Conservation (phyloP, 2,888 invertebrate genomes). For the Catotricha subobsoleta region DNA sequence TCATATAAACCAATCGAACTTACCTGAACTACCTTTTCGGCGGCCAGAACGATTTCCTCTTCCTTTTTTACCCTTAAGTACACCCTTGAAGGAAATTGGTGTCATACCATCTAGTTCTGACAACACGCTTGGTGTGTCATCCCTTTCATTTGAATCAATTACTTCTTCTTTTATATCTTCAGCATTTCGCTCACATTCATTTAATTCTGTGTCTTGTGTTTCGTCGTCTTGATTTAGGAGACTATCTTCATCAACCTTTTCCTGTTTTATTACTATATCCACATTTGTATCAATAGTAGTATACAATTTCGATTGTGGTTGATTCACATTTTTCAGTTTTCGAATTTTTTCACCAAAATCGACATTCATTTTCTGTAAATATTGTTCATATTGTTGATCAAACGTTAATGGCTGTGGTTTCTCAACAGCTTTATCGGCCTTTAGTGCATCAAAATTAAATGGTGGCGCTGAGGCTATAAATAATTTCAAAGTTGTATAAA, state of each 20-base stretch:
- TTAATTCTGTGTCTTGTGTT: constrained; percentile 13
- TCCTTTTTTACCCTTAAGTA: constrained; percentile 16
- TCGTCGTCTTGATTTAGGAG: constrained; percentile 17
- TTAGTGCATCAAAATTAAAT: constrained; percentile 11
- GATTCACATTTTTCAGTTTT: constrained; percentile 7
- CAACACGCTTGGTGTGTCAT: constrained; percentile 17
- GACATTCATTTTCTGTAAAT: constrained; percentile 21
- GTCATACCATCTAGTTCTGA: constrained; percentile 11
- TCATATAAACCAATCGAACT: neutral
- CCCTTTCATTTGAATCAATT: constrained; percentile 20
- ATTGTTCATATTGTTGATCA: constrained; percentile 24
- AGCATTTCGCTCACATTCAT: constrained; percentile 30
- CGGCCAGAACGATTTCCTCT: constrained; percentile 15
- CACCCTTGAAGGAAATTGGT: constrained; percentile 18
- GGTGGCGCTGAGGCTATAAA: constrained; percentile 75
- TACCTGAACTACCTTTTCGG: constrained; percentile 27
- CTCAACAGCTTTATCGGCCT: neutral
- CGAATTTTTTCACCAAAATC: constrained; percentile 12
- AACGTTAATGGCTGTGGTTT: constrained; percentile 14
- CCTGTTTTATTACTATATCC: neutral
- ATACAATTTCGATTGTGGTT: neutral
- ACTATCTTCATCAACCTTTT: constrained; percentile 8
- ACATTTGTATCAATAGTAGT: no score
- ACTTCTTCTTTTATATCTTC: constrained; percentile 28
- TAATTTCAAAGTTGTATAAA: no score